Conservation (phyloP, 2,888 invertebrate genomes). For the Lamellibrachia satsuma region DNA sequence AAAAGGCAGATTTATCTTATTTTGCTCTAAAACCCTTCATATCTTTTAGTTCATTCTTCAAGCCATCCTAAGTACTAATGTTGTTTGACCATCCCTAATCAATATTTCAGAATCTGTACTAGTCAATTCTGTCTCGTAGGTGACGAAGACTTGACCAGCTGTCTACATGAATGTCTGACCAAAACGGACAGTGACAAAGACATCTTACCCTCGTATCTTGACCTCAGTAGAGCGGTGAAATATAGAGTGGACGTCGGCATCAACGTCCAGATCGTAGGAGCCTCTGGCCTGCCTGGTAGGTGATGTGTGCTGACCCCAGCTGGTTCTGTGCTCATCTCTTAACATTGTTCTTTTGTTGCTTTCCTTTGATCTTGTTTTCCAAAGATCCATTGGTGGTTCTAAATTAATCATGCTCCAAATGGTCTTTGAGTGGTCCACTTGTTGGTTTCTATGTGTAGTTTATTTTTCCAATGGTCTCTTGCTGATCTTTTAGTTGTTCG, state of each 20-base stretch:
- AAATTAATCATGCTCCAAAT: no score
- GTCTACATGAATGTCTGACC: not conserved
- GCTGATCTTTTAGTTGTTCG: no score
- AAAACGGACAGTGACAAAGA: not conserved
- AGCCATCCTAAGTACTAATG: not conserved
- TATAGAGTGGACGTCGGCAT: not conserved
- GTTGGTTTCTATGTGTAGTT: no score
- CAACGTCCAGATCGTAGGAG: not conserved
- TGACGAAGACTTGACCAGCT: not conserved
- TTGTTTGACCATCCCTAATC: not conserved
- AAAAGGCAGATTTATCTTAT: not conserved
- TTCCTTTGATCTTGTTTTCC: not conserved
- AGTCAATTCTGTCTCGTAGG: not conserved
- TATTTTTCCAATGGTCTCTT: no score
- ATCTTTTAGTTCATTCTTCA: not conserved
- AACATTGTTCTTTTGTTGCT: not conserved
- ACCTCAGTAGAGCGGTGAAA: not conserved
- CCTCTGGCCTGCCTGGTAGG: not conserved
- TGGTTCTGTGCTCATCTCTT: no score
- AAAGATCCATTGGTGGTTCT: not conserved
- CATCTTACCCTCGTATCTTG: not conserved
- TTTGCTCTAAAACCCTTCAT: not conserved
- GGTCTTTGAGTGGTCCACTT: no score
- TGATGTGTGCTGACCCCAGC: not conserved
- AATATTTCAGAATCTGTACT: not conserved